Base-by-base conservation (phyloP, 2,797 vertebrate genomes). In the Muscicapa comitata region DNA sequence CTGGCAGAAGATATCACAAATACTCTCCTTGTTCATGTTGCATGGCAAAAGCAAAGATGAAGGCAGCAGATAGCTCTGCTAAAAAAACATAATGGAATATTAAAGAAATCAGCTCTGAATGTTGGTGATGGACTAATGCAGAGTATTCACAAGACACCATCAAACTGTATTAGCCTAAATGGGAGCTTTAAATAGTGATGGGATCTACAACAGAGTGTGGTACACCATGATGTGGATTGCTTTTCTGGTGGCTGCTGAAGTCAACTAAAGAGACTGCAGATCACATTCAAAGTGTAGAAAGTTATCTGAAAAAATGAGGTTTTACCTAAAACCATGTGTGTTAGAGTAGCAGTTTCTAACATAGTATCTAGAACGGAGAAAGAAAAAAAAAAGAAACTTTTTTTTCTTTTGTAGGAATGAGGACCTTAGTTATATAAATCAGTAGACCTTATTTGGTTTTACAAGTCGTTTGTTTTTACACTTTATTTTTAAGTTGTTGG, bases 361-460 rank as follows among this genome's bases (percentile, higher is more conserved):
- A 43, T 0, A 55, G 3, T 19, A 38, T 28, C 23, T 45, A 11
- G 17, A 71, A 7, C 0, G 0, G 23, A 38, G 11, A 7, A 14
- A 42, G n/a, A 38, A 42, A 13, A 14, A 4, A 21, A 50, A 47
- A 37, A 37, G 6, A 10, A 4, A 4, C 3, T 2, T 5, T 13
- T 62, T 66, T 53, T 48, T 13, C 10, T 84, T 82, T 19, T 12
- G 6, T 17, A 21, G 40, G 19, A 79, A 19, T 21, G 7, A 87
- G 8, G 4, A 5, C 1, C 40, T 23, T 51, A 75, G 38, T 11
- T n/a, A 11, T 0, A 67, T n/a, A 78, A 85, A 70, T 28, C 3
- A 38, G 9, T 17, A 63, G 3, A 33, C 2, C 7, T 25, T 45
- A 18, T 21, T 55, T 71, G 4, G 29, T 45, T 40, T 53, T 40